Base-by-base conservation (phyloP, 2,888 invertebrate species). In the Cancer borealis region DNA sequence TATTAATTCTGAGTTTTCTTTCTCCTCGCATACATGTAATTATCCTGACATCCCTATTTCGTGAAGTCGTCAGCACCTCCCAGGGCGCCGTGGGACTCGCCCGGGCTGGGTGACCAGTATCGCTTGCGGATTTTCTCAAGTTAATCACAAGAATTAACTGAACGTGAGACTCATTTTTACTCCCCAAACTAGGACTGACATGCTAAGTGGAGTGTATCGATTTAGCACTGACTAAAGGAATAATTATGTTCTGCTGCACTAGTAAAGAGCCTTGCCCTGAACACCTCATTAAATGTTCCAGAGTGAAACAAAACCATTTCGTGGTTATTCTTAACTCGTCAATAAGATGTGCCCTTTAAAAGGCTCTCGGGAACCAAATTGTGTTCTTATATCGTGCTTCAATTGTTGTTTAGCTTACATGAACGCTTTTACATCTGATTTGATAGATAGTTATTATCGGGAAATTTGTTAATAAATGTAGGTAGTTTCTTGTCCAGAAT, bases 31-130 rank as follows among this genome's bases (percentile, higher is more conserved):
- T 47, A 89, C 88, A n/a, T 89, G 47, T 89, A 26, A 49, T 49
- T 89, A 89, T 49, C 47, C n/a, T 46, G 49, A 89, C 88, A 47
- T 89, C 49, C 84, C 84, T 84, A 84, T 84, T 84, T 84, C 84
- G 84, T 84, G 84, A 84, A 84, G 84, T 79, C 73, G n/a, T 79
- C 73, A 79, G 73, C 73, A 79, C 73, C 73, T 54, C 54, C 66
- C 21, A 21, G 21, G 21, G 66, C 66, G 66, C 21, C 39, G 84
- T 39, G 84, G 84, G n/a, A 84, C 84, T 39, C 84, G 84, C 30
- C 8, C 30, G 84, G 84, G 3, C 3, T 21, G 60, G 60, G 60
- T 60, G 60, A 60, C 60, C 60, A 60, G 21, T 17, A 60, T 60
- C 60, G 21, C 60, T 17, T 60, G 60, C 60, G 60, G 60, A 39